Evolutionary conservation across 2,888 invertebrate genomes (phyloP).

Genomic region (Tholera decimalis): DNA sequence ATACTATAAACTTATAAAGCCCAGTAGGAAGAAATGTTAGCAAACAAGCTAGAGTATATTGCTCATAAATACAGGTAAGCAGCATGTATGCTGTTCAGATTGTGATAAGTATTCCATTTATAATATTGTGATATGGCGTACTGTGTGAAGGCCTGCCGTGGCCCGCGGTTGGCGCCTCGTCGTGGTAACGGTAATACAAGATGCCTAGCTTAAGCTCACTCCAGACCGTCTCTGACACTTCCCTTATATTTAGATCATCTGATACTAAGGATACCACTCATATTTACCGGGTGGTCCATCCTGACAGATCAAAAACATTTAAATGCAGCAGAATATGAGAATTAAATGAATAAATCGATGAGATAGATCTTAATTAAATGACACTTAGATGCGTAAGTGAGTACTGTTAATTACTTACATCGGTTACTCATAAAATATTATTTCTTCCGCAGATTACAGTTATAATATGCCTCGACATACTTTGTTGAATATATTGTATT

Average conservation of each 20-base stretch:
- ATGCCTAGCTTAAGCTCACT: slow-evolving; percentile 83
- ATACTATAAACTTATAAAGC: slow-evolving; percentile 23
- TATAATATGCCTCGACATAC: not conserved
- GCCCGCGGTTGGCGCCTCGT: slow-evolving; percentile 81
- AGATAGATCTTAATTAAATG: slow-evolving; percentile 34
- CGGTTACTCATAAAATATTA: not conserved
- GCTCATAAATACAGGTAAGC: slow-evolving; percentile 44
- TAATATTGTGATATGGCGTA: slow-evolving; percentile 67
- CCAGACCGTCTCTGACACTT: slow-evolving; percentile 75
- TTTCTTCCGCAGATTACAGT: slow-evolving; percentile 4
- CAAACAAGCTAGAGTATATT: slow-evolving; percentile 30
- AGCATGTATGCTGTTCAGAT: slow-evolving; percentile 48
- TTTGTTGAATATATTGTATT: not conserved
- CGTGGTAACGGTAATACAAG: slow-evolving; percentile 89
- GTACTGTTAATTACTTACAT: slow-evolving; percentile 10
- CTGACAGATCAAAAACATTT: slow-evolving; percentile 29
- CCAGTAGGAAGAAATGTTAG: slow-evolving; percentile 36
- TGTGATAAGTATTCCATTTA: slow-evolving; percentile 64
- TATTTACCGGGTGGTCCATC: slow-evolving; percentile 59
- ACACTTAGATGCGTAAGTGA: slow-evolving; percentile 2
- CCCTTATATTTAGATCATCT: slow-evolving; percentile 66
- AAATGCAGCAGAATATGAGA: slow-evolving; percentile 33
- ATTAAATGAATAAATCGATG: slow-evolving; percentile 36
- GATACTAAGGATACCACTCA: slow-evolving; percentile 59
- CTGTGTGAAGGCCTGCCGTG: slow-evolving; percentile 61